phyloP scores from a whole-genome alignment of 2,888 invertebrate genomes.

The Julus scandinavius region DNA sequence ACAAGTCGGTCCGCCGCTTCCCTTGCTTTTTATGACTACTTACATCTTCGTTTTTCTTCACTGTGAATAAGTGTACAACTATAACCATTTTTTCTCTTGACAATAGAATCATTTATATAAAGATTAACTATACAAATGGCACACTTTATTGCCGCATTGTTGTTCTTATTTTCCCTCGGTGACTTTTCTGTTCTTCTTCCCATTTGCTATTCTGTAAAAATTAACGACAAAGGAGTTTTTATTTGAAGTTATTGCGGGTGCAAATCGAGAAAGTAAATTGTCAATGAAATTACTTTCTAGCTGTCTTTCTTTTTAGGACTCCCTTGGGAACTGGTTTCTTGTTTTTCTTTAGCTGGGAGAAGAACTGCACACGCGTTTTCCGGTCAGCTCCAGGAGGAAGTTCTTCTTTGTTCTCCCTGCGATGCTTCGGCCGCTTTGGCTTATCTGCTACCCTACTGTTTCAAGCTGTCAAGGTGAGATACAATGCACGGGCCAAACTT shows the following conservation, averaged over 20 bases:
- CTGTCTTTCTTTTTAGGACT: background rate
- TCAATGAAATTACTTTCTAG: background rate
- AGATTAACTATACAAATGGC: slow-evolving; percentile 16
- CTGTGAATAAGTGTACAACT: slow-evolving; percentile 22
- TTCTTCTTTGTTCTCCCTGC: background rate
- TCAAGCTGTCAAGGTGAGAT: background rate
- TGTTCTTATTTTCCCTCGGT: slow-evolving; percentile 23
- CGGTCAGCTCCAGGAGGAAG: background rate
- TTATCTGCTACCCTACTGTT: background rate
- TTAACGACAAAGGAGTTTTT: slow-evolving; percentile 3
- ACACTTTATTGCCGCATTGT: background rate
- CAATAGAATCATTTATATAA: slow-evolving; percentile 38
- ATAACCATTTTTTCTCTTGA: slow-evolving; percentile 27
- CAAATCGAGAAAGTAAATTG: background rate
- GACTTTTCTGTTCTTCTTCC: slow-evolving; percentile 17
- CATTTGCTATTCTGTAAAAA: slow-evolving; percentile 35
- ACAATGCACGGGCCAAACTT: background rate
- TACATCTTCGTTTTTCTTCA: slow-evolving; percentile 13
- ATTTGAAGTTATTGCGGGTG: background rate
- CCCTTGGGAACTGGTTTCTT: background rate
- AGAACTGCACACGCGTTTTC: background rate
- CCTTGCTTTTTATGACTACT: slow-evolving; percentile 7
- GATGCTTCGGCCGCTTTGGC: background rate
- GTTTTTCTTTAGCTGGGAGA: background rate
- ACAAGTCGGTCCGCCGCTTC: background rate